Base-by-base conservation (phyloP, 1,140 invertebrate genomes). In the Streblospio benedicti region DNA sequence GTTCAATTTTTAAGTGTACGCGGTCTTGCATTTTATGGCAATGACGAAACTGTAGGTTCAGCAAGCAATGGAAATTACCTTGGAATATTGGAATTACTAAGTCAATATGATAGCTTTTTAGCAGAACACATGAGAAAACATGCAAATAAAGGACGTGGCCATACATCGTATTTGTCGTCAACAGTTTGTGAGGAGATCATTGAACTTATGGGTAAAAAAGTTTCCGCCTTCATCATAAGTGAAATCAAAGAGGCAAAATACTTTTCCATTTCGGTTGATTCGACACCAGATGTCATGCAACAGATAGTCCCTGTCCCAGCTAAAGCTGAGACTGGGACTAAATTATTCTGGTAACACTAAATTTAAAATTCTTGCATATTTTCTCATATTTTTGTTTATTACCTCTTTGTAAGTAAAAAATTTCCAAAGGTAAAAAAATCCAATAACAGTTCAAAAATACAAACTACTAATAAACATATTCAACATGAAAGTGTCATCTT, bases 131-230 rank as follows among this genome's bases (percentile, higher is more conserved):
- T 41, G 9, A 55, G 41, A 41, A 35, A 0, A 55, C 41, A n/a
- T 56, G 54, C 20, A 16, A 56, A 56, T 56, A 18, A 9, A 5
- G 35, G 23, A 56, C 20, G 18, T 43, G 54, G 54, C 27, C 38
- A 56, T 16, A 33, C 18, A 12, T 56, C 54, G 27, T 25, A 43
- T 43, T 43, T 56, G 27, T 43, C 35, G 27, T 25, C 32, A 43
- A 43, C 54, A 3, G 44, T 56, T 23, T 56, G 27, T n/a, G 33
- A 56, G 44, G 54, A 56, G 27, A 56, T 43, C 4, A n/a, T 56
- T 43, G 33, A 23, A 41, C 35, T 56, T 16, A 56, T 43, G 6
- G 54, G n/a, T 4, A 56, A 56, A 56, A 23, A 56, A 23, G 25
- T 56, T 43, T 41, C 9, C 33, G 44, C n/a, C 28, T 25, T 41